Evolutionary conservation across 2,888 invertebrate species (phyloP).

Genomic region (Acanthoscelides obtectus): DNA sequence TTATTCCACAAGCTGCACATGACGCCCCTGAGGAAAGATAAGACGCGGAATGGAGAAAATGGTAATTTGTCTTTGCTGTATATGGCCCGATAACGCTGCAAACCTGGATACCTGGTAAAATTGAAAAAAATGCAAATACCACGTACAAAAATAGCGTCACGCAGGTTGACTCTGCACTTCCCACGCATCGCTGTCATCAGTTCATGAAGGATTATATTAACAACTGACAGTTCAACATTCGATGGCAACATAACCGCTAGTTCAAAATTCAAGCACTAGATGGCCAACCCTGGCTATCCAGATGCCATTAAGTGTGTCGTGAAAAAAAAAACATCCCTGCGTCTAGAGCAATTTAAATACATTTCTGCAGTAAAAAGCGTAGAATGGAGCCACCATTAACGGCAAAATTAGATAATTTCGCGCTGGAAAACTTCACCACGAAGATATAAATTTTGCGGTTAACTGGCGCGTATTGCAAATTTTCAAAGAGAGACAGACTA

Average conservation of each 20-base stretch:
- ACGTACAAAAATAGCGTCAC: neutral
- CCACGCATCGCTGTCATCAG: too few species aligned
- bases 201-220: too few species aligned
- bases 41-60: neutral
- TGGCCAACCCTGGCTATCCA: too few species aligned
- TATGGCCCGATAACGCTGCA: neutral
- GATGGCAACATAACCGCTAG: too few species aligned
- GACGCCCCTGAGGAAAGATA: neutral
- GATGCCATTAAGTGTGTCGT: too few species aligned
- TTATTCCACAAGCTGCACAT: neutral
- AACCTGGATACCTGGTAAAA: neutral
- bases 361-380: neutral
- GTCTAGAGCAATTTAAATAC: neutral
- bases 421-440: neutral
- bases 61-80: neutral
- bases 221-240: too few species aligned
- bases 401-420: neutral
- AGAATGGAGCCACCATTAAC: neutral
- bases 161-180: too few species aligned
- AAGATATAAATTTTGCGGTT: neutral
- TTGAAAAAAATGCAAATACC: too few species aligned
- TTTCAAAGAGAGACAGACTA: neutral
- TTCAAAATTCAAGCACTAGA: too few species aligned
- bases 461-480: neutral
- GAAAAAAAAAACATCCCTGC: too few species aligned